phyloP scores from a whole-genome alignment of 2,888 invertebrate species.

The Leucophenga montana region DNA sequence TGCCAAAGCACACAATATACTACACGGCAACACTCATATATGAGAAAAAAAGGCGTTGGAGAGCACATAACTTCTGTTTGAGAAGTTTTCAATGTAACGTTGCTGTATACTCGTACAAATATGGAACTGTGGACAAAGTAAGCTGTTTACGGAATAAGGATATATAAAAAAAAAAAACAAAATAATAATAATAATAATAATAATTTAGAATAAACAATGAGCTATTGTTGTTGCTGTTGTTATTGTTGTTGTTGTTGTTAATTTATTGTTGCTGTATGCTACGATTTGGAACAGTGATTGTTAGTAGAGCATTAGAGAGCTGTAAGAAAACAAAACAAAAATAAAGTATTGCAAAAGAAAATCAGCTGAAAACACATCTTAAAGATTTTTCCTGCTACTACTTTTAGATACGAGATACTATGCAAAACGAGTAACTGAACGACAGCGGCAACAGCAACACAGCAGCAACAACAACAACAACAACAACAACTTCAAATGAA shows the following conservation, averaged over 20 bases:
- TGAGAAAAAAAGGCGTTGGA: too few relatives aligned
- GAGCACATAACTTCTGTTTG: too few relatives aligned
- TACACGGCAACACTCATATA: too few relatives aligned
- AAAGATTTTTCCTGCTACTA: slow-evolving; percentile 41
- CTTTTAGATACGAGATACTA: slow-evolving; percentile 23
- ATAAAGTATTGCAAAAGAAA: slow-evolving; percentile 20
- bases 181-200: too few relatives aligned
- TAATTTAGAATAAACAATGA: too few relatives aligned
- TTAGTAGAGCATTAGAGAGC: not conserved
- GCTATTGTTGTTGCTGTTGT: not conserved
- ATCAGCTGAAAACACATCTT: slow-evolving; percentile 16
- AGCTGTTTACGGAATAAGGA: too few relatives aligned
- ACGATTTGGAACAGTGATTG: slow-evolving; percentile 28
- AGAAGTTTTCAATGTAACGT: too few relatives aligned
- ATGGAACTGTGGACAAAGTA: too few relatives aligned
- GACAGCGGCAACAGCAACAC: slow-evolving; percentile 20
- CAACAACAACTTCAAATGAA: not conserved
- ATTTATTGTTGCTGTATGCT: not conserved
- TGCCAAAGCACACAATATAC: too few relatives aligned
- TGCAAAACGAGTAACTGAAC: slow-evolving; percentile 49
- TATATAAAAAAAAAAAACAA: too few relatives aligned
- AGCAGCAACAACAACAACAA: slow-evolving; percentile 28
- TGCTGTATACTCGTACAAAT: too few relatives aligned
- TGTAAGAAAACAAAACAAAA: not conserved
- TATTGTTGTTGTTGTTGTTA: too few relatives aligned